phyloP scores from a whole-genome alignment of 1,140 invertebrate genomes.

The Cardiocondyla obscurior region DNA sequence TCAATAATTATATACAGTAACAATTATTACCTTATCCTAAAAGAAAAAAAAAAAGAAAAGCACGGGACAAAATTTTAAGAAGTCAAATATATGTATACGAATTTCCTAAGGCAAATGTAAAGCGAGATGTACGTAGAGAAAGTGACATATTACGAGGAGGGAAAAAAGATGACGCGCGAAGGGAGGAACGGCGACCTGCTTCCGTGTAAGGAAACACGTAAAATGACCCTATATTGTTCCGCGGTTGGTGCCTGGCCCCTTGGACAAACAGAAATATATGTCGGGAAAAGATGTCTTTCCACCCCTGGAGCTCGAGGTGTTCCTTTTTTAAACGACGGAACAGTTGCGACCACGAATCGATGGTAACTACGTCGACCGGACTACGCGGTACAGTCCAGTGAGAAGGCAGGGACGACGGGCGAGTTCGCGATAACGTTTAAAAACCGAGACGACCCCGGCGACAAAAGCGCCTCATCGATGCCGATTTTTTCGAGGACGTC shows the following conservation, averaged over 20 bases:
- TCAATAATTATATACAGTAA: too few relatives aligned
- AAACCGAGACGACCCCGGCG: background rate
- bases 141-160: constrained; percentile 33
- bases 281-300: constrained; percentile 80
- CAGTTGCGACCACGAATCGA: constrained; percentile 84
- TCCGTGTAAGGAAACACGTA: constrained; percentile 68
- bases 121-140: background rate
- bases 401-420: constrained; percentile 48
- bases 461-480: background rate
- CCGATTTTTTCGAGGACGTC: constrained; percentile 7
- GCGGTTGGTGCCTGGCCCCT: constrained; percentile 72
- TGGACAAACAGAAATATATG: constrained; percentile 83
- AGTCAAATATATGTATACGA: background rate
- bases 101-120: background rate
- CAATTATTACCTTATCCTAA: background rate
- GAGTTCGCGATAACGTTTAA: background rate
- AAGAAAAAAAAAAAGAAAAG: too few relatives aligned
- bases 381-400: constrained; percentile 78
- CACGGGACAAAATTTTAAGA: too few relatives aligned
- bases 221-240: constrained; percentile 78
- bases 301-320: constrained; percentile 74
- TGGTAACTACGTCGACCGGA: constrained; percentile 83
- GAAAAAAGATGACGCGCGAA: constrained; percentile 26
- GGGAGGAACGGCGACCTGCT: constrained; percentile 48
- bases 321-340: constrained; percentile 83